phyloP scores from a whole-genome alignment of 2,888 invertebrate genomes.

The Chouioia cunea region DNA sequence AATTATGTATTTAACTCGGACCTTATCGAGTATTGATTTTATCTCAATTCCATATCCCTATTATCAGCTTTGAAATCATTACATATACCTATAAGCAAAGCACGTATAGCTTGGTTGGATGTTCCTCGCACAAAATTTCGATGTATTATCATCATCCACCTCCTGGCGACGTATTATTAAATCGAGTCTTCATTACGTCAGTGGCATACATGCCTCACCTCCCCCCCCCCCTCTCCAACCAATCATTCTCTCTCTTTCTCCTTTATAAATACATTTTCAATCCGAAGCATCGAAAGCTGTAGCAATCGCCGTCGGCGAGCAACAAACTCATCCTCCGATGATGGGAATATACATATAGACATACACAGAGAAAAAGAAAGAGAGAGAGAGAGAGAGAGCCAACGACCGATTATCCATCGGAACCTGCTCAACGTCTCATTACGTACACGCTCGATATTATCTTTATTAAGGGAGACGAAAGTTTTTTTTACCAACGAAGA shows the following conservation, averaged over 20 bases:
- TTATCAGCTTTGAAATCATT: constrained; percentile 29
- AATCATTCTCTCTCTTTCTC: background rate
- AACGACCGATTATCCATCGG: constrained; percentile 40
- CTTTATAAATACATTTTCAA: constrained; percentile 32
- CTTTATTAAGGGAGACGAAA: constrained; percentile 35
- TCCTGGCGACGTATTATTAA: constrained; percentile 37
- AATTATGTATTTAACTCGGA: constrained; percentile 24
- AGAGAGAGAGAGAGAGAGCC: constrained; percentile 5
- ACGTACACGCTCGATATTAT: constrained; percentile 46
- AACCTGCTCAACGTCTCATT: constrained; percentile 47
- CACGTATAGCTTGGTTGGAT: background rate
- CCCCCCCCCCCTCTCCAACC: constrained; percentile 4
- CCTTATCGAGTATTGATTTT: constrained; percentile 24
- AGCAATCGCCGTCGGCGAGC: constrained; percentile 9
- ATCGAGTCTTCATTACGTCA: constrained; percentile 39
- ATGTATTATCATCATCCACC: constrained; percentile 22
- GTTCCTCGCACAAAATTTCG: constrained; percentile 17
- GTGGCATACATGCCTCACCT: constrained; percentile 38
- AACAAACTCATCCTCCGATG: constrained; percentile 21
- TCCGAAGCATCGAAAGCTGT: constrained; percentile 37
- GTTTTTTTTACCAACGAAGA: background rate
- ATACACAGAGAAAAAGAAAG: constrained; percentile 2
- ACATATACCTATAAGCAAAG: background rate
- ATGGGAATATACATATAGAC: constrained; percentile 19
- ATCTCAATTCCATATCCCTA: constrained; percentile 9